Base-by-base conservation (phyloP, 2,797 vertebrate species). In the Sebastes oblongus region DNA sequence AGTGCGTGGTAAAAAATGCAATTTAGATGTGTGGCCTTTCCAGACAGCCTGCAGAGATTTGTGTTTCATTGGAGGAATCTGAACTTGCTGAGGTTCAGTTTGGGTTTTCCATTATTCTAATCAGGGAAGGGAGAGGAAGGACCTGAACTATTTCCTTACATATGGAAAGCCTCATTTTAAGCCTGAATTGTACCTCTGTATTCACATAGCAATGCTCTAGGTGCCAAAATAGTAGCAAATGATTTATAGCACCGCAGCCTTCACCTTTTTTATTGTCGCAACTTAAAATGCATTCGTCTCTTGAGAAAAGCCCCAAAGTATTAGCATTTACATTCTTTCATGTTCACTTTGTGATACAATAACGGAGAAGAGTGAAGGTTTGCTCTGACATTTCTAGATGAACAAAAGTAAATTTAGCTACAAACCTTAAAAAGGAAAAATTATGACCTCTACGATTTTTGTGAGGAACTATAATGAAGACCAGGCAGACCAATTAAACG, bases 21-120 rank as follows among this genome's bases (percentile, higher is more conserved):
- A 91, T 92, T 92, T 91, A 72, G 77, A 87, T 72, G 60, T 83
- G 85, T 85, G 79, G 78, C 68, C 70, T 87, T 87, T 87, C 62
- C 69, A 80, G 75, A 78, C 52, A 67, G 77, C 81, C 81, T 82
- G 78, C 54, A 12, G 64, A 88, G 80, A 91, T 84, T 80, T 86
- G 30, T 70, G 69, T 81, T 84, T 70, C 42, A 66, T 27, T 69
- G 75, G 58, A 74, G 27, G 81, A 70, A 84, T 86, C 56, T 39
- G 71, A 71, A 68, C 85, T 52, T 60, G 76, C 75, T 20, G 62
- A 77, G 56, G 66, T 75, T 80, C 18, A 73, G 75, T 81, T 84
- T 80, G 70, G 61, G 30, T 74, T 89, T 88, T 90, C 62, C 32
- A 80, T 78, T 73, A 29, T 72, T 78, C 70, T 83, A 90, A 89